phyloP scores from a whole-genome alignment of 1,140 invertebrate species.

The Portunus trituberculatus region DNA sequence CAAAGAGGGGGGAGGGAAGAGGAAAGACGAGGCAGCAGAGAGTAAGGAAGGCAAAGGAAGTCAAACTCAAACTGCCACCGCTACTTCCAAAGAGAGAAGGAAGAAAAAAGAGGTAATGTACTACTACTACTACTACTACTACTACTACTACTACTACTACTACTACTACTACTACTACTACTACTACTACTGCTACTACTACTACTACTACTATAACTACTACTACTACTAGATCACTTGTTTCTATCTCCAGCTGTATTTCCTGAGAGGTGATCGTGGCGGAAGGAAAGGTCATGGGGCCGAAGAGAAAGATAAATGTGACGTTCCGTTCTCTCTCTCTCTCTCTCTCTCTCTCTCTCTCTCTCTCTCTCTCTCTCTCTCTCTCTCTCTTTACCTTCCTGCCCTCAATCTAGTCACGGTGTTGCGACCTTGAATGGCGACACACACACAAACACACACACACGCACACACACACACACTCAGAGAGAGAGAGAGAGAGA shows the following conservation, averaged over 20 bases:
- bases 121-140: not conserved
- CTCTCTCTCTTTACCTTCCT: not conserved
- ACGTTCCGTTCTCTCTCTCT: not conserved
- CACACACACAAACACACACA: slow-evolving; percentile 46
- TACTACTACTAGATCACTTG: not conserved
- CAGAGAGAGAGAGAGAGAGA: not conserved
- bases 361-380: slow-evolving; percentile 17
- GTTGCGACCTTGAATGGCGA: not conserved
- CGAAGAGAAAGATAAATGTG: not conserved
- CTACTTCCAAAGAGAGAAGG: slow-evolving; percentile 50
- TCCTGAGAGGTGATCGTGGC: too few species aligned
- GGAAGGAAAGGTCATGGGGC: not conserved
- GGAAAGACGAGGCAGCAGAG: slow-evolving; percentile 60
- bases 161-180: slow-evolving; percentile 46
- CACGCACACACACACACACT: slow-evolving; percentile 47
- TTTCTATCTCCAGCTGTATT: not conserved
- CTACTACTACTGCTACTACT: slow-evolving; percentile 8
- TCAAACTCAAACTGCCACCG: not conserved
- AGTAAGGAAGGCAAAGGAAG: slow-evolving; percentile 43
- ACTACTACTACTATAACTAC: slow-evolving; percentile 15
- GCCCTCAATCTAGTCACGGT: not conserved
- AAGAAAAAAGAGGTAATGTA: slow-evolving; percentile 64
- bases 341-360: slow-evolving; percentile 42
- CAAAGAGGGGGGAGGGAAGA: slow-evolving; percentile 58
- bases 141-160: slow-evolving; percentile 22